Percentiles rank a stretch among this genome's conserved stretches.
Evolutionary conservation across 2,113 vertebrate species (phyloP).

Genomic region (human (Homo sapiens)): GRCh38 chrX:137943501-137944000

Average conservation of each 20-base stretch:
- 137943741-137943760: background rate
- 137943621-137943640: background rate
- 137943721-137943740: background rate
- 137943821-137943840: background rate
- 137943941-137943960: background rate
- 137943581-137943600: background rate
- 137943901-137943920: background rate
- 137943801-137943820: background rate
- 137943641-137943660: background rate
- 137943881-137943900: background rate
- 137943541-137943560: background rate
- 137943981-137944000: background rate
- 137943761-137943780: background rate
- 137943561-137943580: background rate
- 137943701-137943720: background rate
- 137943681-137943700: background rate
- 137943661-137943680: background rate
- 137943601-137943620: background rate
- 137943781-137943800: background rate
- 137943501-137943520: background rate
- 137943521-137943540: background rate
- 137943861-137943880: background rate
- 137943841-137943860: background rate
- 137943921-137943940: background rate
- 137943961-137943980: constrained; percentile 5